These are phyloP conservation scores for Podilymbus podiceps DNA, from an alignment of 2,113 vertebrate genomes.

Conservation along the genomic window DNA sequence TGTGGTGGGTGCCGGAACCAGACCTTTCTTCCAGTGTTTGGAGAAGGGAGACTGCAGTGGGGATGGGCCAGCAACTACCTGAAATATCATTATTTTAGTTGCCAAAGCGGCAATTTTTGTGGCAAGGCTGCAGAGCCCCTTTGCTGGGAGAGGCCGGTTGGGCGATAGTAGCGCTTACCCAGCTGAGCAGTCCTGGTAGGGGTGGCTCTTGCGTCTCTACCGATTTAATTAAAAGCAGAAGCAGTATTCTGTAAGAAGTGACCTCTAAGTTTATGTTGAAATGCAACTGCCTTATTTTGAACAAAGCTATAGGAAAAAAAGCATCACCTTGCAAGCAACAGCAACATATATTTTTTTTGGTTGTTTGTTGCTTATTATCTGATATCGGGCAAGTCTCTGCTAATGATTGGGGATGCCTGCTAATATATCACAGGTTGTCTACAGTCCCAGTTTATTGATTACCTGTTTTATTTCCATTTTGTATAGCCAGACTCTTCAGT, in stretches of 20 bases:
- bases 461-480: background rate
- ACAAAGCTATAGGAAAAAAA: background rate
- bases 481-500: background rate
- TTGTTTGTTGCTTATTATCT: conserved; percentile 21
- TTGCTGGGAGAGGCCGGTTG: background rate
- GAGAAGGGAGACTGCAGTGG: background rate
- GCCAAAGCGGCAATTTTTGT: background rate
- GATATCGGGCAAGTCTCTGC: background rate
- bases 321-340: background rate
- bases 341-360: background rate
- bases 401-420: background rate
- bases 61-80: background rate
- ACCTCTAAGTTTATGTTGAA: background rate
- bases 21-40: background rate
- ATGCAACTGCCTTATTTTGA: background rate
- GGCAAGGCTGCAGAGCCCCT: background rate
- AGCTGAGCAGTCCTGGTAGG: background rate
- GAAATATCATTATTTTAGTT: background rate
- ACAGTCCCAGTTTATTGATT: conserved; percentile 1
- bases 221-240: background rate
- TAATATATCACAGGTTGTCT: background rate
- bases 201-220: background rate
- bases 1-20: no score
- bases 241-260: background rate
- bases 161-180: background rate